Evolutionary conservation across 2,113 vertebrate genomes (phyloP).

Genomic region (Pollimyrus isidori): DNA sequence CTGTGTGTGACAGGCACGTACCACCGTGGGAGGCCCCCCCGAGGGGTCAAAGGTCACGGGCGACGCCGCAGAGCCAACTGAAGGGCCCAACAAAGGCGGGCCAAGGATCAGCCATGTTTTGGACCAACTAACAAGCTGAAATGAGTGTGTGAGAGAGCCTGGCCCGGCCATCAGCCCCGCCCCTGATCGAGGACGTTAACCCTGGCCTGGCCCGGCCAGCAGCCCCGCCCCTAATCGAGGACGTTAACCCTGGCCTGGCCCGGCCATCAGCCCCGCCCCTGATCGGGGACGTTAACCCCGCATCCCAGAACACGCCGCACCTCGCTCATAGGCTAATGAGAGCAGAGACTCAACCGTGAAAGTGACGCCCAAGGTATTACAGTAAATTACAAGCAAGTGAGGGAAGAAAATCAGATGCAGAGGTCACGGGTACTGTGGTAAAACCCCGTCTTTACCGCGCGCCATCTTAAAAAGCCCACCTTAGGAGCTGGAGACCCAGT

Average conservation of each 20-base stretch:
- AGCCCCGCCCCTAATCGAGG: too few relatives aligned
- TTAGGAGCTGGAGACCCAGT: not conserved
- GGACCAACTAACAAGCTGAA: not conserved
- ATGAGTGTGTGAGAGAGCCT: not conserved
- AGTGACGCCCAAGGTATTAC: not conserved
- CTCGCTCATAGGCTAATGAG: not conserved
- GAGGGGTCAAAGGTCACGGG: not conserved
- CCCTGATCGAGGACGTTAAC: not conserved
- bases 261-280: too few relatives aligned
- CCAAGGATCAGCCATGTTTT: not conserved
- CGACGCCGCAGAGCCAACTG: not conserved
- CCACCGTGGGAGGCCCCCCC: not conserved
- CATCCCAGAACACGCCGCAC: not conserved
- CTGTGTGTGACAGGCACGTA: not conserved
- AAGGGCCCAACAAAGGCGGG: not conserved
- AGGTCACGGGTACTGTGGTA: not conserved
- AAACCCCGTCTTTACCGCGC: not conserved
- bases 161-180: not conserved
- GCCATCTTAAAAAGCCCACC: not conserved
- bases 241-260: not conserved
- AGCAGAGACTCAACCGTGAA: not conserved
- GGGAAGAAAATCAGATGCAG: not conserved
- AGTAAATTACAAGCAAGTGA: not conserved
- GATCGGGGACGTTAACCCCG: not conserved
- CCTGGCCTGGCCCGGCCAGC: not conserved